These are phyloP conservation scores for Muschampia plurimacula DNA, from an alignment of 2,888 invertebrate species.

Conservation along the genomic window DNA sequence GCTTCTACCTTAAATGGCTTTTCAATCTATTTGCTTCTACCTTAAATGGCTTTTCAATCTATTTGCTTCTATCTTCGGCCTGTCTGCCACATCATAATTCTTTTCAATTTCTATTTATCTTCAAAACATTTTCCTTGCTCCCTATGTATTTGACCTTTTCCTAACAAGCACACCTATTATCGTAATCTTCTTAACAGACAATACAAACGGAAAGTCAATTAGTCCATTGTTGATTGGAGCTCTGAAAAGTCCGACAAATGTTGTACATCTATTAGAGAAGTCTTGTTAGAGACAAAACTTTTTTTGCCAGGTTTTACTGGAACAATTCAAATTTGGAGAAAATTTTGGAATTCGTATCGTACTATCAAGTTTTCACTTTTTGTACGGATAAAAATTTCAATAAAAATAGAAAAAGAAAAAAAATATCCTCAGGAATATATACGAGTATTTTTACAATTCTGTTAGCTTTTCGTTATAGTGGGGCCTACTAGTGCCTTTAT, in stretches of 20 bases:
- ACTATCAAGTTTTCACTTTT: too few species aligned
- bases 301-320: background rate
- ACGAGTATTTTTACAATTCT: too few species aligned
- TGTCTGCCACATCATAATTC: background rate
- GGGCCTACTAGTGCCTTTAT: too few species aligned
- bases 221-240: conserved; percentile 22
- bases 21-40: too few species aligned
- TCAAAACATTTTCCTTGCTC: background rate
- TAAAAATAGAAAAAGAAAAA: too few species aligned
- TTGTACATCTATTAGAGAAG: background rate
- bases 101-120: background rate
- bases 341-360: background rate
- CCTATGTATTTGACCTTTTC: conserved; percentile 13
- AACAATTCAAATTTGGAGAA: background rate
- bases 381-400: too few species aligned
- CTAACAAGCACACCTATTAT: conserved; percentile 27
- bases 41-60: background rate
- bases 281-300: background rate
- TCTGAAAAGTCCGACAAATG: conserved; percentile 5
- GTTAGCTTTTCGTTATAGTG: too few species aligned
- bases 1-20: conserved; percentile 11
- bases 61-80: background rate
- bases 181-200: conserved; percentile 21
- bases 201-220: conserved; percentile 26
- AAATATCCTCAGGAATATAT: too few species aligned